Conservation (phyloP, 1,140 invertebrate species). For the Fragariocoptes setiger region DNA sequence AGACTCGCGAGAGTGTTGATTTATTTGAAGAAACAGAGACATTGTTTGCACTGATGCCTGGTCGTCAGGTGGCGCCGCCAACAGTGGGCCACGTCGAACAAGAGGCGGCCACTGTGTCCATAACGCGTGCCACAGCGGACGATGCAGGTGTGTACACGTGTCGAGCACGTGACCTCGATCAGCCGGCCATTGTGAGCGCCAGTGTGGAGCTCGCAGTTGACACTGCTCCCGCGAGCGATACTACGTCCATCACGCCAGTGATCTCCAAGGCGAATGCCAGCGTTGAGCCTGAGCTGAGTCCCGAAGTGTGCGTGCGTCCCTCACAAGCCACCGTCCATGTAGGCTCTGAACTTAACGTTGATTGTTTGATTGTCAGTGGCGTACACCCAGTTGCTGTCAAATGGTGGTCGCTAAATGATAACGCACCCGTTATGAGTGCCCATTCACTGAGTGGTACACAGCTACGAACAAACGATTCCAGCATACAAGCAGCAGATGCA, state of each 20-base stretch:
- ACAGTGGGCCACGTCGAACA: neutral
- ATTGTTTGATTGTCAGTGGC: neutral
- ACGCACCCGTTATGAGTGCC: neutral
- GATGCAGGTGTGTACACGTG: neutral
- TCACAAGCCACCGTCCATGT: neutral
- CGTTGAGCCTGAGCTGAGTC: neutral
- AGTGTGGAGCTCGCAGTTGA: neutral
- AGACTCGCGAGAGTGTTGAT: too few relatives aligned
- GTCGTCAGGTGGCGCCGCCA: too few relatives aligned
- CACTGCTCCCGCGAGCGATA: neutral
- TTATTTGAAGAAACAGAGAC: too few relatives aligned
- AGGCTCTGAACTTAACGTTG: neutral
- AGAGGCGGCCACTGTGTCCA: neutral
- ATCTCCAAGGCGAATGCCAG: neutral
- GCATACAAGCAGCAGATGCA: neutral
- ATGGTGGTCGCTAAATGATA: neutral
- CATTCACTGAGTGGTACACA: neutral
- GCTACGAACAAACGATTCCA: neutral
- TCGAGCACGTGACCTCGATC: neutral
- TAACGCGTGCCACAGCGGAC: neutral
- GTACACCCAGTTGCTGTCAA: neutral
- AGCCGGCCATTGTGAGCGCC: neutral
- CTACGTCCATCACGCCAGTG: neutral
- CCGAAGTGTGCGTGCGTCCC: neutral
- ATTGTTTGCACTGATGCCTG: neutral